Conservation (phyloP, 2,797 vertebrate genomes). For the Helicolenus hilgendorfi region DNA sequence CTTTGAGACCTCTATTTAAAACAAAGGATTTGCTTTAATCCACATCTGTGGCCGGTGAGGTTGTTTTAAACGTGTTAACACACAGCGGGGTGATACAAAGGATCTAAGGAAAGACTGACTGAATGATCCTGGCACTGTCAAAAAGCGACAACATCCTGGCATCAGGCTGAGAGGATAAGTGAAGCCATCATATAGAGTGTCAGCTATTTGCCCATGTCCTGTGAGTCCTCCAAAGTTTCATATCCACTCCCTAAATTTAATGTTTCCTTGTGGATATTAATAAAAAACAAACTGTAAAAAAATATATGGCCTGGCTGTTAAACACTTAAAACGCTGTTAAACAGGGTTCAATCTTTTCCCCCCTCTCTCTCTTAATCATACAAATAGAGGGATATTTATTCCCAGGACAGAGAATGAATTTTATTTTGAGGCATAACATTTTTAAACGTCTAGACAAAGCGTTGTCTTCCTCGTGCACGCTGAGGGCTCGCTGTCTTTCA, state of each 20-base stretch:
- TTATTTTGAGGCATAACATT: conserved; percentile 74
- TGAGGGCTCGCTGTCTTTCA: conserved; percentile 58
- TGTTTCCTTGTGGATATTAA: conserved; percentile 69
- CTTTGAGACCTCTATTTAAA: neutral
- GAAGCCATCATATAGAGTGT: conserved; percentile 26
- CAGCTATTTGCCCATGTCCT: conserved; percentile 37
- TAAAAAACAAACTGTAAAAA: conserved; percentile 71
- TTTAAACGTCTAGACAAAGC: conserved; percentile 78
- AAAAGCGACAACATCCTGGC: neutral
- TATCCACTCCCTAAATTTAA: conserved; percentile 47
- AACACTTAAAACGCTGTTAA: conserved; percentile 52
- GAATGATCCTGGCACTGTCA: neutral
- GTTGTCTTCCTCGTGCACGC: conserved; percentile 53
- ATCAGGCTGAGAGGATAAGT: conserved; percentile 22
- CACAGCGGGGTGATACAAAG: neutral
- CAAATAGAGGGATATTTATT: conserved; percentile 64
- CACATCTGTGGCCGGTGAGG: neutral
- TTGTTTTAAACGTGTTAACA: neutral
- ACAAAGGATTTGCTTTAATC: neutral
- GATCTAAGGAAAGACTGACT: neutral
- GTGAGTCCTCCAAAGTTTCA: conserved; percentile 49
- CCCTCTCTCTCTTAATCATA: neutral
- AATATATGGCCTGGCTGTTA: conserved; percentile 48
- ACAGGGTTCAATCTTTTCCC: neutral
- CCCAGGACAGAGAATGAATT: conserved; percentile 37